Evolutionary conservation across 2,113 vertebrate genomes (phyloP), one percentile per base, ranked within the genome.

Genomic region (Saimiri boliviensis): DNA sequence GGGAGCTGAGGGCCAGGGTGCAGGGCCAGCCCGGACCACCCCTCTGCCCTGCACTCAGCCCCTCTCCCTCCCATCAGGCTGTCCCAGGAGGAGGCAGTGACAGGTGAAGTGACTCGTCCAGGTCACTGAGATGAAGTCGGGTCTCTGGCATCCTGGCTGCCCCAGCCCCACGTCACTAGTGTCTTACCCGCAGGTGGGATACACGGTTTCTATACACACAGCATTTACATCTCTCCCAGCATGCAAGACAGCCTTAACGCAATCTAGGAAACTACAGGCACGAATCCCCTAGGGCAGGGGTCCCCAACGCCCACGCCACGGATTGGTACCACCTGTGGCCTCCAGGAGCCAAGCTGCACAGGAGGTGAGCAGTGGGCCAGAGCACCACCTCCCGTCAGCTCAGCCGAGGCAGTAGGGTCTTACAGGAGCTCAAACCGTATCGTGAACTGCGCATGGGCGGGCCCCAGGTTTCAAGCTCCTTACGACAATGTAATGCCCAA

Each of bases 211-310:
- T 19, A 66, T 3, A 32, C 3, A 0, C 30, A 37, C 73, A 10
- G 30, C 49, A 21, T 30, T 49, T 1, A 42, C 27, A 49, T 58
- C 8, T 2, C 74, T 52, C 66, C 49, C 16, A 7, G 20, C 27
- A 23, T 0, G 2, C 37, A 42, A 8, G 35, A 12, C 77, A 74
- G 54, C 13, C 2, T n/a, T 14, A 6, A 19, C 40, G 3, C 16
- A 12, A 1, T 27, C 37, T 21, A 10, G 6, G n/a, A 25, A n/a
- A 73, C 6, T 1, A 2, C 0, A 60, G 91, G 3, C 6, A 1
- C 6, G 32, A 73, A 12, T 13, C 3, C 0, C 49, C 68, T 2
- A 66, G 49, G 23, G 60, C 60, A 63, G 60, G 60, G 60, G 60
- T 63, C 60, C 12, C 27, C 60, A 32, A 2, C 12, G 2, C 60